Evolutionary conservation across 2,888 invertebrate genomes (phyloP).

Genomic region (Pammene aurita): DNA sequence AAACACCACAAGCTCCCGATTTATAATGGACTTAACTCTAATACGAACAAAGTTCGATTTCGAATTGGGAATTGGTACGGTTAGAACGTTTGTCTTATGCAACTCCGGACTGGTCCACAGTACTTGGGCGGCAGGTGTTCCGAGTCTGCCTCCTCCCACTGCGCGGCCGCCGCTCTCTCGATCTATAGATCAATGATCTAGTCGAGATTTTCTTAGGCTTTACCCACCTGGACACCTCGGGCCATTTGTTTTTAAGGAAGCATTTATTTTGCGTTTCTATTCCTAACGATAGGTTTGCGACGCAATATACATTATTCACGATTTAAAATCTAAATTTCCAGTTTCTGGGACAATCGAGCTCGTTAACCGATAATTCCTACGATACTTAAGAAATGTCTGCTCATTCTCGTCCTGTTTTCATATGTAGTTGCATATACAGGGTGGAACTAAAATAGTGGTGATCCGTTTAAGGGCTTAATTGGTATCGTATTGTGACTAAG

Average conservation of each 20-base stretch:
- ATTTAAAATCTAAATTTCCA: too few species aligned
- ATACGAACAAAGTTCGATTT: slow-evolving; percentile 56
- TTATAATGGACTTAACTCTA: slow-evolving; percentile 53
- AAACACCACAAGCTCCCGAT: slow-evolving; percentile 26
- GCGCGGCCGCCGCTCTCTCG: slow-evolving; percentile 70
- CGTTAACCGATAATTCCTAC: too few species aligned
- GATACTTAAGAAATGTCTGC: too few species aligned
- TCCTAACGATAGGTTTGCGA: neutral
- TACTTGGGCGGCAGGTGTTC: slow-evolving; percentile 83
- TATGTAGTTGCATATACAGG: too few species aligned
- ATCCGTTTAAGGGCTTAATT: too few species aligned
- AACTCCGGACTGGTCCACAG: slow-evolving; percentile 66
- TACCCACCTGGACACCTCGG: slow-evolving; percentile 53
- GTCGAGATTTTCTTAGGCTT: slow-evolving; percentile 76
- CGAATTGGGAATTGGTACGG: slow-evolving; percentile 42
- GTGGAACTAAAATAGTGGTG: too few species aligned
- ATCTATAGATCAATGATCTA: slow-evolving; percentile 77
- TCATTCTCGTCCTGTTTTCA: too few species aligned
- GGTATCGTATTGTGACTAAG: too few species aligned
- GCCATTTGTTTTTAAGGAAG: slow-evolving; percentile 39
- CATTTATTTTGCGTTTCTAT: slow-evolving; percentile 20
- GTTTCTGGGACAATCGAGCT: too few species aligned
- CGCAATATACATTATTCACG: neutral
- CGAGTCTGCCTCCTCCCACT: slow-evolving; percentile 78
- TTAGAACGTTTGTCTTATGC: slow-evolving; percentile 51